Conservation (phyloP, 2,888 invertebrate species). For the Orchestes rusci region DNA sequence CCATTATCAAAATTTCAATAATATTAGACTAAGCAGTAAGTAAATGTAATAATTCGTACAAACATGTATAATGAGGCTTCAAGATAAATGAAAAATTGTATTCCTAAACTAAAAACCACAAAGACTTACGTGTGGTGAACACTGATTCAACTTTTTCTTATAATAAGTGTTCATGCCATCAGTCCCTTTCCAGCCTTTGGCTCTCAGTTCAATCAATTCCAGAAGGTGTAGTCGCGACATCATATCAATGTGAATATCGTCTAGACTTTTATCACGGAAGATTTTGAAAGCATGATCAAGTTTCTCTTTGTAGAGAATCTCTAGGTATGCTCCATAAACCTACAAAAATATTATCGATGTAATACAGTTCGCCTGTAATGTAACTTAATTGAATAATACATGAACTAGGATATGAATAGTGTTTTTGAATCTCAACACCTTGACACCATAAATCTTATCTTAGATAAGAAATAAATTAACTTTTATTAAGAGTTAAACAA, state of each 20-base stretch:
- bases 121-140: no score
- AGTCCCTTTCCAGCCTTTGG: conserved; percentile 82
- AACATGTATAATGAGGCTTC: no score
- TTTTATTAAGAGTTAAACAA: no score
- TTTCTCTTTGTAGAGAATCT: conserved; percentile 76
- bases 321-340: conserved; percentile 69
- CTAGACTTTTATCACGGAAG: conserved; percentile 83
- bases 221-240: conserved; percentile 81
- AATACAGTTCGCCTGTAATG: not conserved
- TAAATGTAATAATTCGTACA: no score
- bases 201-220: conserved; percentile 87
- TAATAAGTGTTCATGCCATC: conserved; percentile 83
- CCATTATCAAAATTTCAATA: no score
- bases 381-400: not conserved
- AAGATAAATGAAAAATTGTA: no score
- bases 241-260: conserved; percentile 79
- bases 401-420: not conserved
- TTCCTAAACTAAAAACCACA: conserved; percentile 4
- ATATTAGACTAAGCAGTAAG: no score
- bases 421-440: no score
- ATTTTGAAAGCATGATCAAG: conserved; percentile 78
- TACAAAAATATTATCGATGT: conserved; percentile 18
- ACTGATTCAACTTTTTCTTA: conserved; percentile 48
- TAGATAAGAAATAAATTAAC: no score
- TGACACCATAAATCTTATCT: no score